Conservation (phyloP, 1,140 invertebrate species). For the Cotesia vestalis region DNA sequence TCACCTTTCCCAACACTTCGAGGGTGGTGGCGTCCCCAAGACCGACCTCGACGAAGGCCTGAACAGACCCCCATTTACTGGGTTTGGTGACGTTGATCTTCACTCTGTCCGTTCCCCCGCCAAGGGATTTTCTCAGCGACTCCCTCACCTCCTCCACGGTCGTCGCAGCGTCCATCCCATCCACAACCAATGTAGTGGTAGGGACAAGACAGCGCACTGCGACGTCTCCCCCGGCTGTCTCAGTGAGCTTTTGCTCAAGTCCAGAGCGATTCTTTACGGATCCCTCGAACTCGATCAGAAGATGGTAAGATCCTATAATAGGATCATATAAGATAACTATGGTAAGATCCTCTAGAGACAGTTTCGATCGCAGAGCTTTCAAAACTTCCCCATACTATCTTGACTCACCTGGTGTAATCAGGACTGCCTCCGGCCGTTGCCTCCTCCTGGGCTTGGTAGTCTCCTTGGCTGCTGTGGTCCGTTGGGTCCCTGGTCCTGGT, state of each 20-base stretch:
- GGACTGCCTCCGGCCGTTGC: neutral
- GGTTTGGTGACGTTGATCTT: neutral
- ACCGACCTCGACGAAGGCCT: neutral
- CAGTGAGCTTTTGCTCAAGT: neutral
- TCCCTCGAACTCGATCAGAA: neutral
- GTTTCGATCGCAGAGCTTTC: neutral
- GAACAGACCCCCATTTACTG: neutral
- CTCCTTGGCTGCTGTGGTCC: slow-evolving; percentile 5
- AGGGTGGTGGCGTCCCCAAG: neutral
- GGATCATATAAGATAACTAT: too few species aligned
- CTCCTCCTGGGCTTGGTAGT: neutral
- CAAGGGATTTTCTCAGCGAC: too few species aligned
- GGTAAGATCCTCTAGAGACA: neutral
- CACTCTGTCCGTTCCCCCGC: neutral
- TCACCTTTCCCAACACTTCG: neutral
- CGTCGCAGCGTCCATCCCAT: too few species aligned
- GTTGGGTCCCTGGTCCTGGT: neutral
- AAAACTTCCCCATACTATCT: neutral
- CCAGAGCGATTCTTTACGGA: too few species aligned
- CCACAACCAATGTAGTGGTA: neutral
- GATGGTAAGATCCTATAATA: neutral
- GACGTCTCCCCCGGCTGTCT: neutral
- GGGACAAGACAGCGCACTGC: neutral
- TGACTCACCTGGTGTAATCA: neutral
- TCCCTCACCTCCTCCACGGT: too few species aligned